phyloP scores from a whole-genome alignment of 2,113 vertebrate genomes.

The Desmodus rotundus region DNA sequence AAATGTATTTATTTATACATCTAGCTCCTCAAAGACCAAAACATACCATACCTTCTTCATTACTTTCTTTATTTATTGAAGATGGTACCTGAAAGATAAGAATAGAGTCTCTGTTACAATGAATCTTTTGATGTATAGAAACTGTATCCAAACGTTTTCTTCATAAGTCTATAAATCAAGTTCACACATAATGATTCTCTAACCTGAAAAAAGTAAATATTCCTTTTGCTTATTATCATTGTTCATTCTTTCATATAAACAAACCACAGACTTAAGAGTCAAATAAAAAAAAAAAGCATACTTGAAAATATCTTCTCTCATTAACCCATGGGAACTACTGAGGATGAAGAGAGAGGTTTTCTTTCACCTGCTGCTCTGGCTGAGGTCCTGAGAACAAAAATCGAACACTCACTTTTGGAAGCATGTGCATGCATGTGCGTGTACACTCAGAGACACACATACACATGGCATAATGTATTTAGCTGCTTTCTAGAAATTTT shows the following conservation, averaged over 20 bases:
- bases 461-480: background rate
- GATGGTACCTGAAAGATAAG: slow-evolving; percentile 80
- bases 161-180: slow-evolving; percentile 10
- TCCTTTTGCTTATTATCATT: background rate
- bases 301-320: background rate
- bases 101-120: slow-evolving; percentile 2
- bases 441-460: background rate
- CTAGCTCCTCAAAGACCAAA: background rate
- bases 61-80: slow-evolving; percentile 65
- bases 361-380: background rate
- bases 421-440: rapidly evolving
- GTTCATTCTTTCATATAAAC: background rate
- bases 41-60: slow-evolving; percentile 82
- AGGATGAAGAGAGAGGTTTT: background rate
- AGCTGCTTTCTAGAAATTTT: background rate
- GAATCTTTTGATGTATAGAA: background rate
- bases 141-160: background rate
- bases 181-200: background rate
- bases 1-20: background rate
- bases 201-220: background rate
- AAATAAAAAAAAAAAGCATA: background rate
- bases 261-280: background rate
- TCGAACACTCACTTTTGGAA: background rate
- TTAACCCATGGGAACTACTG: background rate
- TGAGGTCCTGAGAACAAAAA: background rate